Evolutionary conservation across 2,888 invertebrate genomes (phyloP), one percentile per base, ranked within the genome.

Genomic region (Tachina lurida): DNA sequence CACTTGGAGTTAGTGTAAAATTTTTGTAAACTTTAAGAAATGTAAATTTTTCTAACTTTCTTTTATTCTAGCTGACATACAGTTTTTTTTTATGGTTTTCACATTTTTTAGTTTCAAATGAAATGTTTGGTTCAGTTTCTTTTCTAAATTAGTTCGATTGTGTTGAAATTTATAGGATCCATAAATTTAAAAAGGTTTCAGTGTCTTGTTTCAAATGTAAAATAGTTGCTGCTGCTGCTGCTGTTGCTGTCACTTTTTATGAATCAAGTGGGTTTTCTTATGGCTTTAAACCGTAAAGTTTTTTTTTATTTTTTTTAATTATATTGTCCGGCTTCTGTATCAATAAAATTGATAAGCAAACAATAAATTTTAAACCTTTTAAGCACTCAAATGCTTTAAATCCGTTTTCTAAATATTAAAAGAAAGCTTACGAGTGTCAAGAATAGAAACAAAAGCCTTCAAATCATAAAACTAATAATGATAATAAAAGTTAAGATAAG

Each of bases 261-360:
- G 17, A 60, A n/a, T 73, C 31, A 60, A 17, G n/a, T 13, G 47
- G 45, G 17, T 17, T 39, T 49, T 60, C 12, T 39, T 47, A 31
- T 47, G 1, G 45, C 45, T 45, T 62, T 62, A 8, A 62, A 49
- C 71, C 22, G 49, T 49, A 49, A 73, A 73, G 10, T 22, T 17
- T 52, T 54, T 4, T 54, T 54, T 19, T 13, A 13, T 3, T 31
- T 31, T 22, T 31, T 4, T 31, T 31, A 31, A 31, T 31, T 31
- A 31, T 19, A 67, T 67, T 47, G 39, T 60, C 39, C 13, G 22
- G 10, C n/a, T 10, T 60, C 15, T 39, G 9, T 62, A 17, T 62
- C 17, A n/a, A 41, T 17, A n/a, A 62, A 41, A 31, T 31, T 60
- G 31, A 1, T 13, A 31, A 31, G 31, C 5, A n/a, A 49, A 49